Percentiles rank a stretch among this genome's conserved stretches.
Conservation (phyloP, 2,797 vertebrate species). For the Fringilla coelebs region DNA sequence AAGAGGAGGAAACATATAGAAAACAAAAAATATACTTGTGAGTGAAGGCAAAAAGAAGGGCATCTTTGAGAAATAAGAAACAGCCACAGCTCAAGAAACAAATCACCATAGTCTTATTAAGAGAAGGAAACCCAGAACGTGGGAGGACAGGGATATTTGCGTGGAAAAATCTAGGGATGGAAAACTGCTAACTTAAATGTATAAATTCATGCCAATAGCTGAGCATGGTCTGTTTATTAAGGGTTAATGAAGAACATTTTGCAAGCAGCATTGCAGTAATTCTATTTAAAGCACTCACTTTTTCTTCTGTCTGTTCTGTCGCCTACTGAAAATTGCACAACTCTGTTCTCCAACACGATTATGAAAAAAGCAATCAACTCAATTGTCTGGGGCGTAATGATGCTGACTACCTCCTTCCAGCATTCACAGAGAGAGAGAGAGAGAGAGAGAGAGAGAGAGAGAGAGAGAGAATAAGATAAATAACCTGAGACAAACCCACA, state of each 20-base stretch:
- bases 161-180: background rate
- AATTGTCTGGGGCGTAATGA: constrained; percentile 67
- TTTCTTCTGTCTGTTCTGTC: constrained; percentile 42
- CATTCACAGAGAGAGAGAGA: background rate
- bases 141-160: background rate
- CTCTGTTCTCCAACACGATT: constrained; percentile 53
- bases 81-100: background rate
- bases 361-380: constrained; percentile 66
- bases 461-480: constrained; percentile 37
- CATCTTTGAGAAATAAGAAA: background rate
- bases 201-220: background rate
- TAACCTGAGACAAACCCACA: constrained; percentile 42
- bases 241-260: constrained; percentile 58
- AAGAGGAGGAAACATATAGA: background rate
- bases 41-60: background rate
- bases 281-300: constrained; percentile 55
- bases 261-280: constrained; percentile 23
- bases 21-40: background rate
- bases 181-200: background rate
- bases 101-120: background rate
- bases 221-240: background rate
- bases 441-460: background rate
- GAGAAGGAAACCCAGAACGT: background rate
- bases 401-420: constrained; percentile 53
- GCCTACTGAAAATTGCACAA: constrained; percentile 56